Base-by-base conservation (phyloP, 1,140 invertebrate species). In the Liolophura sinensis region DNA sequence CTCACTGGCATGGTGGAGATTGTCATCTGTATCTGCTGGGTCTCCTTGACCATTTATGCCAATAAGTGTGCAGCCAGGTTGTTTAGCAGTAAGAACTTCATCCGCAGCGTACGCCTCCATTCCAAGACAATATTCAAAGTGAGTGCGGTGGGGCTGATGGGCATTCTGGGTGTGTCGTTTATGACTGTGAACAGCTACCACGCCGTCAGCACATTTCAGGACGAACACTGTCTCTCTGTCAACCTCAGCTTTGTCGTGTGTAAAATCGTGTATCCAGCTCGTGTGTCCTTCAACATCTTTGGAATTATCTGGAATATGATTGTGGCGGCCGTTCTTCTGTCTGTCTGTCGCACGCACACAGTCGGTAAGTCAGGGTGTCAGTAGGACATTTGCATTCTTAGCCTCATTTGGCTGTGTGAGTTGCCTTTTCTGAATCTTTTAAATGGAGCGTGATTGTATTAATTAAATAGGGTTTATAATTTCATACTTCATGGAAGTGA, bases 341-440 rank as follows among this genome's bases (percentile, higher is more conserved):
- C 85, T 20, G 82, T 85, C 1, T 85, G 85, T 67, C 65, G 84
- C 50, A 86, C 85, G 48, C 85, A 86, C 71, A 85, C 84, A 22
- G 82, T 85, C 46, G 82, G 85, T 86, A 77, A 77, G 82, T 68
- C 24, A 22, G 51, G 51, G 51, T n/a, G 51, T n/a, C n/a, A 12
- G 51, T n/a, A 3, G 12, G 51, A 40, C 9, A 40, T 40, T 40
- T 40, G 9, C 31, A n/a, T n/a, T n/a, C n/a, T n/a, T n/a, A n/a
- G n/a, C n/a, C n/a, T n/a, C 31, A 40, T 40, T 40, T 9, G 31
- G 9, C 31, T 40, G 31, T 40, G 3, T 3, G 3, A 40, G 3
- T 40, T 40, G 3, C 31, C 31, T 40, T 40, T 9, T 40, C n/a
- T n/a, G n/a, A n/a, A n/a, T n/a, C n/a, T n/a, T n/a, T n/a, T n/a